Base-by-base conservation (phyloP, 2,797 vertebrate species). In the Enteromius thamalakanensis region DNA sequence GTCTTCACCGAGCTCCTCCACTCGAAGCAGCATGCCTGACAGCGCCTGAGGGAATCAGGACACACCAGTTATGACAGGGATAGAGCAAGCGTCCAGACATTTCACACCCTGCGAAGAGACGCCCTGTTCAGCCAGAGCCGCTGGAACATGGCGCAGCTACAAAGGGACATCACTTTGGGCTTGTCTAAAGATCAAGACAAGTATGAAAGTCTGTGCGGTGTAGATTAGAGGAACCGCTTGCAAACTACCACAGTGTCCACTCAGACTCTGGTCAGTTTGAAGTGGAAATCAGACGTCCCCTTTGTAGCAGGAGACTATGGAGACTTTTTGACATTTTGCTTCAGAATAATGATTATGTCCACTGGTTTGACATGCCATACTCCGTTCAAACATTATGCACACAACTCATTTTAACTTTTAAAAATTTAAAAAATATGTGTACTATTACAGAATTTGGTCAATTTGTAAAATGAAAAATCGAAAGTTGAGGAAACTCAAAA, bases 21-120 rank as follows among this genome's bases (percentile, higher is more conserved):
- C 77, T 85, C 84, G 37, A 26, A 60, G 76, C 49, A 86, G 76
- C 84, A 84, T 11, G 76, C 47, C 68, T 86, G 67, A 83, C 47
- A 81, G 60, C 58, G 85, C 81, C 81, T 76, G 75, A 55, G 79
- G 87, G 79, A 85, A 88, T 62, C 87, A 79, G 84, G 81, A 78
- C 83, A 88, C 49, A 79, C 69, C 70, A 81, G 68, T 72, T 72
- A 76, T 84, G 81, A 87, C 65, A 72, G 64, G 26, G 76, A 85
- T 47, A 51, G 79, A 55, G 55, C 53, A 81, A 81, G 47, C 76
- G 83, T 76, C 81, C 84, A 84, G 69, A 81, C 83, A 86, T 85
- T 84, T 84, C 81, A 83, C 83, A 84, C 60, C 14, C 69, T 71
- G 79, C 75, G 77, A 74, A 86, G 64, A 68, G 71, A 77, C 76